phyloP scores from a whole-genome alignment of 35 echinoderm and acorn worm genomes.

The Nesometra sesokonis region DNA sequence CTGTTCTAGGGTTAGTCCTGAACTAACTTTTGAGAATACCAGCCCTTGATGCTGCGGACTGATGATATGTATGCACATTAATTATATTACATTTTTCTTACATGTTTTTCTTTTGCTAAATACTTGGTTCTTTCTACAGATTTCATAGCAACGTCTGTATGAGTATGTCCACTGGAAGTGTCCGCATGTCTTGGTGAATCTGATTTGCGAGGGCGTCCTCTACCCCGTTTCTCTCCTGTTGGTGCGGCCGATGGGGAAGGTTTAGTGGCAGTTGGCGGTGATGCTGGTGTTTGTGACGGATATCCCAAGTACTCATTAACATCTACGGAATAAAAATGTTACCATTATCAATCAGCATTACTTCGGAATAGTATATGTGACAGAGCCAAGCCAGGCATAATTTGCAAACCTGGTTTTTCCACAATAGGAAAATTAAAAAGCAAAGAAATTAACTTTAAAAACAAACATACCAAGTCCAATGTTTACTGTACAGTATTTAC shows the following conservation, averaged over 20 bases:
- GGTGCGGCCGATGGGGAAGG: neutral
- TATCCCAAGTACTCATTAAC: neutral
- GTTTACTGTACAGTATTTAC: too few relatives aligned
- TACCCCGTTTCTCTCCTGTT: neutral
- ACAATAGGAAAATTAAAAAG: too few relatives aligned
- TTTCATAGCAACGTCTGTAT: neutral
- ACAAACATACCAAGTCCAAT: too few relatives aligned
- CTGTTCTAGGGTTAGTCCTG: too few relatives aligned
- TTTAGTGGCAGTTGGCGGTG: neutral
- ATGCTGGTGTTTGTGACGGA: neutral
- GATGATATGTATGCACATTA: too few relatives aligned
- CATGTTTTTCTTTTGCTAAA: neutral
- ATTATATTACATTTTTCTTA: neutral
- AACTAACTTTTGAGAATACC: too few relatives aligned
- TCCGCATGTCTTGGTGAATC: neutral
- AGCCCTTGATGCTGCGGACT: too few relatives aligned
- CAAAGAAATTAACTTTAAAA: too few relatives aligned
- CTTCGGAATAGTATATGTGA: too few relatives aligned
- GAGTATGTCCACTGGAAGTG: neutral
- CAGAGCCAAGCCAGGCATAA: too few relatives aligned
- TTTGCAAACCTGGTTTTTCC: too few relatives aligned
- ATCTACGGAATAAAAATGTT: neutral
- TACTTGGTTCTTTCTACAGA: neutral
- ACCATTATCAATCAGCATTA: too few relatives aligned
- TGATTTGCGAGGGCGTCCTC: neutral